phyloP scores from a whole-genome alignment of 2,888 invertebrate genomes.

The Busseola fusca region DNA sequence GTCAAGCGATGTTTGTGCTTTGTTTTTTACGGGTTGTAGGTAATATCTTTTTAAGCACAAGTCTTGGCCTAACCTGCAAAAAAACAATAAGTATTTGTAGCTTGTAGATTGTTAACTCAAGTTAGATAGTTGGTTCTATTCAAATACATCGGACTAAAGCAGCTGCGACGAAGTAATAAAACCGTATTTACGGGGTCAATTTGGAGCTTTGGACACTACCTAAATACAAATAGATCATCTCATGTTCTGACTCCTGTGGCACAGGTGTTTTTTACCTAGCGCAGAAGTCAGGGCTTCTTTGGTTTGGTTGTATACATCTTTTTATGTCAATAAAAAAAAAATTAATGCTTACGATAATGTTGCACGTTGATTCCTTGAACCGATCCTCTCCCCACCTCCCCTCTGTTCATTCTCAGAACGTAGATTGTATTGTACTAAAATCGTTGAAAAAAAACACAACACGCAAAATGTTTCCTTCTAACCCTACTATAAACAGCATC shows the following conservation, averaged over 20 bases:
- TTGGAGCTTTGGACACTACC: neutral
- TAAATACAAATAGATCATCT: neutral
- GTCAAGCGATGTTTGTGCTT: neutral
- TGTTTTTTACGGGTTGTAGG: neutral
- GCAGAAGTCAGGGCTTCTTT: too few relatives aligned
- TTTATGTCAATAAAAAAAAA: too few relatives aligned
- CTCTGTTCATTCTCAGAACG: neutral
- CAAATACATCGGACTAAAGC: neutral
- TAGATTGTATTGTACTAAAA: neutral
- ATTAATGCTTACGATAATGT: neutral
- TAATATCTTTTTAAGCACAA: neutral
- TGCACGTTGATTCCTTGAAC: neutral
- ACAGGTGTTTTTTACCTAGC: too few relatives aligned
- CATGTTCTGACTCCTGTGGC: too few relatives aligned
- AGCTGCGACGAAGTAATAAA: neutral
- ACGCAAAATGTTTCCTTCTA: constrained; percentile 28
- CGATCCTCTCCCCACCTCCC: too few relatives aligned
- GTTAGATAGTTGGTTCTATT: neutral
- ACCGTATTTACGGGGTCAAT: too few relatives aligned
- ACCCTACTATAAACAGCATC: constrained; percentile 28
- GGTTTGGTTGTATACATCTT: too few relatives aligned
- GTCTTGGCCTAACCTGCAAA: neutral
- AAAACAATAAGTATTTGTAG: neutral
- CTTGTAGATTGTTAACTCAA: neutral
- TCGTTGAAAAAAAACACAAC: neutral